phyloP scores from a whole-genome alignment of 2,797 vertebrate genomes.

The Remorina albescens region DNA sequence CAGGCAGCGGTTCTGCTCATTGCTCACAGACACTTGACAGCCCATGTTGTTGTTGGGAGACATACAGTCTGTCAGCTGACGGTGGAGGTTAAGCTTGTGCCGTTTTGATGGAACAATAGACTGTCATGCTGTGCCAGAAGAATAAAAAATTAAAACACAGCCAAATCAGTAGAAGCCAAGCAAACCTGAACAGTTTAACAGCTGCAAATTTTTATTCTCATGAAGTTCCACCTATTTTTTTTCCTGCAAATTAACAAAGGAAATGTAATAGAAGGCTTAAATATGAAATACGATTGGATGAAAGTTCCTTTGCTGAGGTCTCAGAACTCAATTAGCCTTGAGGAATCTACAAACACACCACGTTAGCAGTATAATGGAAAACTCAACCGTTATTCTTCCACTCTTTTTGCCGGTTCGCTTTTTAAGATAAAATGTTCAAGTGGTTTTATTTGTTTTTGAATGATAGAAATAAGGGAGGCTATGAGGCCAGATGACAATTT shows the following conservation, averaged over 20 bases:
- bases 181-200: conserved; percentile 9
- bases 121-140: conserved; percentile 18
- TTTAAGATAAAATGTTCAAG: conserved; percentile 45
- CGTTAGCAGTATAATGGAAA: conserved; percentile 36
- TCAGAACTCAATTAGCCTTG: conserved; percentile 68
- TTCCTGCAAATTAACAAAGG: conserved; percentile 50
- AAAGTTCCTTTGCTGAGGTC: conserved; percentile 57
- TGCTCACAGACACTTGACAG: background rate
- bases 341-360: conserved; percentile 51
- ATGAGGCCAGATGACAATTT: conserved; percentile 6
- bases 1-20: background rate
- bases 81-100: background rate
- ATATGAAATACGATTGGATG: conserved; percentile 45
- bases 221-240: conserved; percentile 1
- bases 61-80: background rate
- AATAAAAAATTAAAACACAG: conserved; percentile 16
- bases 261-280: conserved; percentile 29
- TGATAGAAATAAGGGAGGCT: conserved; percentile 13
- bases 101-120: background rate
- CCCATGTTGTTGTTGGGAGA: conserved; percentile 1
- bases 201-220: conserved; percentile 4
- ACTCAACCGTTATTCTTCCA: conserved; percentile 20
- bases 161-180: conserved; percentile 26
- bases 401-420: conserved; percentile 16
- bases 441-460: conserved; percentile 36